Base-by-base conservation (phyloP, 2,888 invertebrate species). In the Cremastobaeus sp. region DNA sequence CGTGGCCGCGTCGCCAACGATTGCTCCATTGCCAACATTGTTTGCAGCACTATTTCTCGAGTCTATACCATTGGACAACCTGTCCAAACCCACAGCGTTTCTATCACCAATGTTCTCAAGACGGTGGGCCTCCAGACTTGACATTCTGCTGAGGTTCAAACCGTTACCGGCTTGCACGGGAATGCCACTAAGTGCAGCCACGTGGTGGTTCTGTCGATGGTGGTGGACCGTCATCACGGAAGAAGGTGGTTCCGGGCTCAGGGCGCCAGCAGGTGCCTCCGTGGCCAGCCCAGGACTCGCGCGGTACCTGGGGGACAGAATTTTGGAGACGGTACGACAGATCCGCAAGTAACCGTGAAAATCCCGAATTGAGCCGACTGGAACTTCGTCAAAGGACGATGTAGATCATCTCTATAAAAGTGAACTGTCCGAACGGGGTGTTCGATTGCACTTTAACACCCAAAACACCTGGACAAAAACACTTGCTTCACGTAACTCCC, bases 141-240 rank as follows among this genome's bases (percentile, higher is more conserved):
- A 83, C 82, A 87, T 84, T 54, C 86, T 84, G 80, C 83, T 85
- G 5, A 87, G 77, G 62, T 88, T 87, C 11, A 87, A 72, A 9
- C 87, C 87, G 80, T 83, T 83, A 12, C 81, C 81, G 77, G 81
- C 78, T 43, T 70, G 74, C 70, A 84, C 83, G 66, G 85, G 77
- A 68, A 86, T 84, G 80, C 86, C 86, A 78, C 84, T 86, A 55
- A 85, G 82, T 74, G 86, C 86, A 76, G 85, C 85, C 85, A 86
- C 86, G 84, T 88, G 86, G 83, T 86, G 87, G 79, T 84, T 86
- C 77, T 86, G 85, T 62, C 86, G 86, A 35, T 79, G 80, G 45
- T 82, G 81, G 18, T 74, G 74, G 84, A 88, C 87, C 86, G 87
- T 88, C 87, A 88, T 88, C 80, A 86, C 86, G 82, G 81, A 77